Evolutionary conservation across 2,797 vertebrate genomes (phyloP), one percentile per base, ranked within the genome.

Genomic region (Sebastes variabilis): DNA sequence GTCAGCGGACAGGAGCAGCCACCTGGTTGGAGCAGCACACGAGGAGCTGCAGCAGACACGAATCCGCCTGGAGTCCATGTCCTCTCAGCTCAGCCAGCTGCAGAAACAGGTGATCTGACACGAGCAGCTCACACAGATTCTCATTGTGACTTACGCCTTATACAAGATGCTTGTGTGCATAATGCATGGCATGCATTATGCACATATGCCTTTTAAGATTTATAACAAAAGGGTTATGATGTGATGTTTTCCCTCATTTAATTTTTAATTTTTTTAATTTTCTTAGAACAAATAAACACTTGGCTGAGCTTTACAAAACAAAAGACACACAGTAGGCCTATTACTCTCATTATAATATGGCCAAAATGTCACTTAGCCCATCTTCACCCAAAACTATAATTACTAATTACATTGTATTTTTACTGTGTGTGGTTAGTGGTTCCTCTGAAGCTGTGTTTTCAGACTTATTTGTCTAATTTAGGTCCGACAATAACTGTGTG

Each of bases 11-110:
- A 95, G 98, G 89, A 99, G 97, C 95, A 98, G 97, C 91, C 96
- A 96, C 92, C 94, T 99, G 93, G 96, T 97, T 1, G 98, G 98
- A 0, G 97, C 97, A 0, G 96, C 97, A 14, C 98, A 99, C 0
- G 98, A 99, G 90, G 98, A 99, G 92, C 95, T 99, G 29, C 97
- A 98, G 94, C 97, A 99, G 89, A 97, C 95, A 0, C 95, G 97
- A 0, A 87, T 97, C 68, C 97, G 98, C 20, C 90, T 99, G 4
- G 98, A 99, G 94, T 95, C 95, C 85, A 91, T 96, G 52, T 97
- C 97, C 0, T 70, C 96, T 0, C 98, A 99, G 87, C 96, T 99
- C 89, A 97, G 96, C 94, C 97, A 99, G 94, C 96, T 99, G 84
- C 98, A 99, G 96, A 99, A 99, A 82, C 97, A 99, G 98, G 98